Evolutionary conservation across 2,797 vertebrate species (phyloP), one percentile per base, ranked within the genome.

Genomic region (Takifugu rubripes): DNA sequence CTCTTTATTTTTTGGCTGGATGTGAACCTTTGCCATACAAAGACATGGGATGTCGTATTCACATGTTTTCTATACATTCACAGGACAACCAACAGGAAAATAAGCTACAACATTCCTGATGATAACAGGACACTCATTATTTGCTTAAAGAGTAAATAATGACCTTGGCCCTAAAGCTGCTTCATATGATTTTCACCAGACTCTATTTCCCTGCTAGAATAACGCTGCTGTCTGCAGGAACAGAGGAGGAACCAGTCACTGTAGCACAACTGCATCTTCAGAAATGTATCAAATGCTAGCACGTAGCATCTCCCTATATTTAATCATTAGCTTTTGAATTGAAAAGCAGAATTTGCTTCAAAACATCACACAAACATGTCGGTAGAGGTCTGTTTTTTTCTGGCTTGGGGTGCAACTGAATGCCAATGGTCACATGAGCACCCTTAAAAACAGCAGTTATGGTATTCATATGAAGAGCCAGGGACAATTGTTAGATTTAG

Each of bases 181-280:
- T 84, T 89, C 93, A 93, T 91, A 90, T 93, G 94, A 94, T 88
- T 78, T 82, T 86, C 92, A 93, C 88, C 84, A 61, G 88, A 58
- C 73, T 65, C 25, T 29, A 42, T 62, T 70, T 21, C 21, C 62
- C 52, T 72, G 5, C 42, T 52, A 49, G 60, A 48, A 61, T 54
- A 27, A 57, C 50, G 47, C 58, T 2, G 8, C 43, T 61, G 64
- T 70, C 55, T 64, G 56, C 44, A 51, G 49, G 54, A 52, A 52
- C 61, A 29, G 5, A 1, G 5, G 36, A 40, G 9, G 8, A 25
- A n/a, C 24, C 49, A 62, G 26, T 14, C 61, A 29, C 10, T 1
- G 14, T 14, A 40, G 5, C 14, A 40, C 14, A 14, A 14, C 36
- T 40, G 9, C 3, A 3, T 33, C 31, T 8, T 29, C 10, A 40